Percentiles rank a stretch among this genome's conserved stretches.
These are phyloP conservation scores for Scaptomyza tumidula DNA, from an alignment of 2,888 invertebrate genomes.

Conservation along the genomic window DNA sequence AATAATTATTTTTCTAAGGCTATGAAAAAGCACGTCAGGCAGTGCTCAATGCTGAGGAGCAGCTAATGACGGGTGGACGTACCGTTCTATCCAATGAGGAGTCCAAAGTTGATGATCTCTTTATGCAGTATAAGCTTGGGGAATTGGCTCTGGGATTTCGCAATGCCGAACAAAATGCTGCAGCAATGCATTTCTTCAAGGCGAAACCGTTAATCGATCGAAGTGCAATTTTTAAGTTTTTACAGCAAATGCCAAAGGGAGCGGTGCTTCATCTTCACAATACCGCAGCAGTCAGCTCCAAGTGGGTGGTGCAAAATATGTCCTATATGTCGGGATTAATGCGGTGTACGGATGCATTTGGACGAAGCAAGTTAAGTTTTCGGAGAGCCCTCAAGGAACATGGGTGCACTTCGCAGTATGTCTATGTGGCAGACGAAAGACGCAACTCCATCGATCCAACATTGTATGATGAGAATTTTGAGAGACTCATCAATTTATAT, in stretches of 20 bases:
- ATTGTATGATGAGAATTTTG: slow-evolving; percentile 86
- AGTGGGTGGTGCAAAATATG: slow-evolving; percentile 85
- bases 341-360: slow-evolving; percentile 70
- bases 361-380: slow-evolving; percentile 66
- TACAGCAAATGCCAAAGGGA: slow-evolving; percentile 87
- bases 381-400: slow-evolving; percentile 60
- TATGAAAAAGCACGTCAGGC: slow-evolving; percentile 80
- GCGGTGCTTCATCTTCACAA: slow-evolving; percentile 86
- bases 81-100: slow-evolving; percentile 72
- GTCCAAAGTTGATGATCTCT: slow-evolving; percentile 75
- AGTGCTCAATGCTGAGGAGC: slow-evolving; percentile 80
- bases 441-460: slow-evolving; percentile 82
- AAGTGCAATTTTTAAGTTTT: slow-evolving; percentile 86
- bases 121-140: slow-evolving; percentile 79
- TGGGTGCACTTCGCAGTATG: slow-evolving; percentile 71
- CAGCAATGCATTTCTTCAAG: slow-evolving; percentile 86
- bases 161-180: slow-evolving; percentile 82
- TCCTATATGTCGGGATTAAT: slow-evolving; percentile 84
- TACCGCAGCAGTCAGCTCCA: slow-evolving; percentile 85
- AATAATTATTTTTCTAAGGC: slow-evolving; percentile 44
- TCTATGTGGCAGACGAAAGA: slow-evolving; percentile 81
- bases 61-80: slow-evolving; percentile 80
- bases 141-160: slow-evolving; percentile 77
- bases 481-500: slow-evolving; percentile 86
- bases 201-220: slow-evolving; percentile 85